Evolutionary conservation across 2,797 vertebrate species (phyloP).

Genomic region (Malurus leucopterus): DNA sequence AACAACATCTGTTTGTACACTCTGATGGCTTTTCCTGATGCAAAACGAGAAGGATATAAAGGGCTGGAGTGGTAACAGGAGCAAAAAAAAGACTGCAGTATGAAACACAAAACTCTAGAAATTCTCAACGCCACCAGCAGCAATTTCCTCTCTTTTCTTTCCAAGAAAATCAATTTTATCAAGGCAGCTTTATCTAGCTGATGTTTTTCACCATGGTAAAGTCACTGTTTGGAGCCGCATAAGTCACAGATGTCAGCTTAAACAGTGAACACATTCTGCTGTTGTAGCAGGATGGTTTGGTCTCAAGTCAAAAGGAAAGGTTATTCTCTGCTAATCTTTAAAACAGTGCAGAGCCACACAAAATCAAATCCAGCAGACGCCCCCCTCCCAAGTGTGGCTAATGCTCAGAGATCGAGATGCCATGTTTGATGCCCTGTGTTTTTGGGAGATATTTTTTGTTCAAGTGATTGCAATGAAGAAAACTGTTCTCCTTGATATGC

Average conservation of each 20-base stretch:
- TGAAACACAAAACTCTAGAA: slow-evolving; percentile 45
- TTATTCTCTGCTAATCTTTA: slow-evolving; percentile 9
- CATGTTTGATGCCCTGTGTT: slow-evolving; percentile 2
- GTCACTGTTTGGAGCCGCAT: background rate
- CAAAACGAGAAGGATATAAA: slow-evolving; percentile 41
- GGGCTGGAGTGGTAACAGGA: slow-evolving; percentile 39
- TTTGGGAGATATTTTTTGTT: slow-evolving; percentile 12
- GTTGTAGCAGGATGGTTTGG: background rate
- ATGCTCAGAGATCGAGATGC: background rate
- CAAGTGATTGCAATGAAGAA: background rate
- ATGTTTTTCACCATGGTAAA: slow-evolving; percentile 25
- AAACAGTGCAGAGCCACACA: background rate
- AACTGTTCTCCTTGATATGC: slow-evolving; percentile 53
- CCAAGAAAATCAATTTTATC: slow-evolving; percentile 47
- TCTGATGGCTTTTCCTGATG: slow-evolving; percentile 50
- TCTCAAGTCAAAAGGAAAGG: background rate
- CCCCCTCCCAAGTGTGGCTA: background rate
- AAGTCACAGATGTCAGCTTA: slow-evolving; percentile 19
- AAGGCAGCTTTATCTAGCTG: slow-evolving; percentile 23
- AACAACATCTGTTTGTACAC: slow-evolving; percentile 47
- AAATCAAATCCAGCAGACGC: background rate
- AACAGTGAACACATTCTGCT: background rate
- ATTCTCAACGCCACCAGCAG: slow-evolving; percentile 30
- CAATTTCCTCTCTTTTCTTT: slow-evolving; percentile 33
- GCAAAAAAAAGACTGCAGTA: slow-evolving; percentile 5